Base-by-base conservation (phyloP, 2,888 invertebrate species). In the Fragum sueziense region DNA sequence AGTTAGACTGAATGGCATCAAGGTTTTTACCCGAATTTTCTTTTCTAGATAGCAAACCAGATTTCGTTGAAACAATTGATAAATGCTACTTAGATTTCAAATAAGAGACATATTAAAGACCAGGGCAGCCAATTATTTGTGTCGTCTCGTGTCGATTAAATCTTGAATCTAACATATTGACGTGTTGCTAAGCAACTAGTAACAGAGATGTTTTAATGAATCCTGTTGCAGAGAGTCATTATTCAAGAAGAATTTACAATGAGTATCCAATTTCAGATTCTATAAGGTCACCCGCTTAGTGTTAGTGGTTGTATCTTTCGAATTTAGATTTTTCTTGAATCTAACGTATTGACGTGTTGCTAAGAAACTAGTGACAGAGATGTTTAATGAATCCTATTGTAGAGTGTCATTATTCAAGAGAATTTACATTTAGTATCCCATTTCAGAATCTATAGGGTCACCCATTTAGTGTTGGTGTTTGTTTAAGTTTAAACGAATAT, bases 161-260 rank as follows among this genome's bases (percentile, higher is more conserved):
- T 54, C 70, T 34, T 37, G 59, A 25, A 57, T 41, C 37, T 65
- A 65, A 73, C 54, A 72, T 69, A 79, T 76, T 72, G 75, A 72
- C 69, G 62, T 61, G 80, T 80, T 80, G 80, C 80, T 41, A 65
- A 69, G 80, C 80, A 70, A 80, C 80, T 37, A 67, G 80, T 74
- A 76, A 74, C 80, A 80, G 65, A 59, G 37, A 31, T 37, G 33
- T 72, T 73, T 72, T 72, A 72, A 77, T 77, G 68, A 71, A 68
- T 76, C 76, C 54, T 27, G 68, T 65, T 76, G 76, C 47, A 33
- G 76, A 41, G 71, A 70, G 54, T 41, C 65, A 65, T 65, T 65
- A 34, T 65, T 65, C 41, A 34, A 27, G 25, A 25, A 27, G 41
- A 41, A 65, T 65, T 33, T 41, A 65, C 65, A 65, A 65, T 65